These are phyloP conservation scores for Nannoperca australis DNA, from an alignment of 2,797 vertebrate species.

Conservation along the genomic window DNA sequence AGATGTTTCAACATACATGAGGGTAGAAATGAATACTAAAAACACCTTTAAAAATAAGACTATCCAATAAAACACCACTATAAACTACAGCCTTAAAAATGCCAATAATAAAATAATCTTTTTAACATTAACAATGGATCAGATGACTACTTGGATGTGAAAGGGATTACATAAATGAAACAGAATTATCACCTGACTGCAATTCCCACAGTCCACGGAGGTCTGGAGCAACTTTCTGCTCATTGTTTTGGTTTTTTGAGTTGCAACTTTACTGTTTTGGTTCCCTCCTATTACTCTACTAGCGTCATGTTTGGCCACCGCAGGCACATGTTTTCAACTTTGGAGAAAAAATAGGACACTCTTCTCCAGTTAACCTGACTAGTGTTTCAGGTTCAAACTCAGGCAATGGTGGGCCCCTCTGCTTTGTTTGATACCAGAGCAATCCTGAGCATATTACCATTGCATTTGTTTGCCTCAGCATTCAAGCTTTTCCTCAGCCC, in stretches of 20 bases:
- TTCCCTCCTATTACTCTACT: background rate
- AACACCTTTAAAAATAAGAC: background rate
- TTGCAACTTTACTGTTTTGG: background rate
- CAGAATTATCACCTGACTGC: background rate
- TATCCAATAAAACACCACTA: background rate
- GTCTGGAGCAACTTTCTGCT: background rate
- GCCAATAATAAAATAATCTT: background rate
- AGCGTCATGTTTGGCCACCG: background rate
- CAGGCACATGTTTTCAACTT: background rate
- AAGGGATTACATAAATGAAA: background rate
- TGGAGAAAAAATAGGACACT: too few relatives aligned
- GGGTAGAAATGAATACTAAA: background rate
- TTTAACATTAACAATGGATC: background rate
- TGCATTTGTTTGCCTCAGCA: slow-evolving; percentile 48
- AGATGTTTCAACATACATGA: background rate
- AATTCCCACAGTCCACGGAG: background rate
- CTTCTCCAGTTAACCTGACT: background rate
- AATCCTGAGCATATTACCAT: slow-evolving; percentile 36
- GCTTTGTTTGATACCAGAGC: slow-evolving; percentile 47
- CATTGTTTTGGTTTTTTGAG: background rate
- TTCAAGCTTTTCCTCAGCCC: slow-evolving; percentile 36
- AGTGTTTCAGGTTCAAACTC: slow-evolving; percentile 29
- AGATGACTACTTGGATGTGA: background rate
- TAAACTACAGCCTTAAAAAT: background rate
- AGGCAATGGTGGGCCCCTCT: slow-evolving; percentile 23